These are phyloP conservation scores for Falco rusticolus DNA, from an alignment of 2,797 vertebrate genomes.

Conservation along the genomic window DNA sequence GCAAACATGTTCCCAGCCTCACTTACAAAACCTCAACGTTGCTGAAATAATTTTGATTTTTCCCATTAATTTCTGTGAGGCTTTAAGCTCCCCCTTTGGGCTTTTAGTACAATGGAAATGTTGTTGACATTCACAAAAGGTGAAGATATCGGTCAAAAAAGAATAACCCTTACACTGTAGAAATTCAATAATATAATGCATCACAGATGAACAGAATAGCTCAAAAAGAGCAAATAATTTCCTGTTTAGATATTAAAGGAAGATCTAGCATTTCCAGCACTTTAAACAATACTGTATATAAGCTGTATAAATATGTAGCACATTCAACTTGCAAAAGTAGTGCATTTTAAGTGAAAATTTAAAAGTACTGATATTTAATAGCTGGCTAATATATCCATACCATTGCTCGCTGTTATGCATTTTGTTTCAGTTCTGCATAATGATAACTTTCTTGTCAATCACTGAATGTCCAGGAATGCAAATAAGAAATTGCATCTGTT, in stretches of 20 bases:
- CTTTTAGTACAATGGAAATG: neutral
- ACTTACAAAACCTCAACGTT: neutral
- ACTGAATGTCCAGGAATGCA: constrained; percentile 35
- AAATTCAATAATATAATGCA: constrained; percentile 47
- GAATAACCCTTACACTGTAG: neutral
- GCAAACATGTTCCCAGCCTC: neutral
- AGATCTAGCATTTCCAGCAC: constrained; percentile 14
- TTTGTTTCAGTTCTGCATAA: constrained; percentile 17
- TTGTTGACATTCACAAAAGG: constrained; percentile 7
- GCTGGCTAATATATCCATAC: constrained; percentile 25
- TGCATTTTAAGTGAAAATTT: neutral
- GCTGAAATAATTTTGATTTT: constrained; percentile 8
- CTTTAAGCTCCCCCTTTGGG: neutral
- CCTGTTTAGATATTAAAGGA: constrained; percentile 43
- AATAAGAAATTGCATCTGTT: constrained; percentile 48
- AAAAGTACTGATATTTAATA: neutral
- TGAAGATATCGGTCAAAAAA: constrained; percentile 5
- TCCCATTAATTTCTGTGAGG: neutral
- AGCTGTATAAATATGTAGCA: neutral
- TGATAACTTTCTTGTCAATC: constrained; percentile 14
- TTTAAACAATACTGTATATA: neutral
- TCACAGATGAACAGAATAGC: constrained; percentile 28
- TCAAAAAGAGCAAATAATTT: constrained; percentile 51
- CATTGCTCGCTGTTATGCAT: neutral
- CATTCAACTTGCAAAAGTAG: neutral